Evolutionary conservation across 2,888 invertebrate species (phyloP).

Genomic region (Lordiphosa fenestrarum): DNA sequence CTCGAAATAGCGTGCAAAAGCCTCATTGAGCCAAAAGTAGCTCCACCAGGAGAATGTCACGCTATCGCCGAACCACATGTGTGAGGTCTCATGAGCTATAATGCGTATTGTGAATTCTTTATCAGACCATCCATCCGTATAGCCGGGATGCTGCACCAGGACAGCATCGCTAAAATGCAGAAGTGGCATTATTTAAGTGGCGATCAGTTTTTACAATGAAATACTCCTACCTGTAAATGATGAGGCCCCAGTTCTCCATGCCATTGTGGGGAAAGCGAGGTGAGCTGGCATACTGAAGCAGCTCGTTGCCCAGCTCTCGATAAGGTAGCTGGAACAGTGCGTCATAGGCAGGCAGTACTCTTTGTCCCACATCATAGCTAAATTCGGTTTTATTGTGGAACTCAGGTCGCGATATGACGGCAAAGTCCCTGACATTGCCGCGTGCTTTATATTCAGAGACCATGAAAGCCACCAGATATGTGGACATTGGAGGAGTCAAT

Average conservation of each 20-base stretch:
- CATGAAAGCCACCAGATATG: constrained; percentile 91
- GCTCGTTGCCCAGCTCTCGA: constrained; percentile 81
- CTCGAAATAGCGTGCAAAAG: constrained; percentile 87
- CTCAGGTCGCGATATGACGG: constrained; percentile 86
- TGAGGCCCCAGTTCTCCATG: constrained; percentile 95
- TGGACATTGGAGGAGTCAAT: constrained; percentile 85
- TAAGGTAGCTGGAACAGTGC: constrained; percentile 87
- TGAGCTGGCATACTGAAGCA: constrained; percentile 89
- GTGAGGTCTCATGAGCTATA: constrained; percentile 81
- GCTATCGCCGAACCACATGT: constrained; percentile 85
- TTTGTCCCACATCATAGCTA: constrained; percentile 80
- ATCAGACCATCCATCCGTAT: constrained; percentile 67
- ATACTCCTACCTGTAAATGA: constrained; percentile 87
- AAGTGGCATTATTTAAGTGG: background rate
- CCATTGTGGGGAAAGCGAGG: constrained; percentile 89
- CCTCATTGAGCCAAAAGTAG: constrained; percentile 85
- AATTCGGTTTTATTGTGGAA: constrained; percentile 85
- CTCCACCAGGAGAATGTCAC: constrained; percentile 82
- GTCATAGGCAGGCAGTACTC: constrained; percentile 79
- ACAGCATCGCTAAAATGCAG: constrained; percentile 52
- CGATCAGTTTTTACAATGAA: background rate
- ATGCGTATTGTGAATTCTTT: constrained; percentile 82
- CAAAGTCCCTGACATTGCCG: constrained; percentile 40
- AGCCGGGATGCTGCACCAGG: constrained; percentile 56
- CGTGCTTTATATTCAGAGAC: constrained; percentile 82